A percentile compares a stretch with the other conserved stretches of the same genome.
These are phyloP conservation scores for Heliconius nattereri DNA, from an alignment of 1,140 invertebrate species.

Conservation along the genomic window DNA sequence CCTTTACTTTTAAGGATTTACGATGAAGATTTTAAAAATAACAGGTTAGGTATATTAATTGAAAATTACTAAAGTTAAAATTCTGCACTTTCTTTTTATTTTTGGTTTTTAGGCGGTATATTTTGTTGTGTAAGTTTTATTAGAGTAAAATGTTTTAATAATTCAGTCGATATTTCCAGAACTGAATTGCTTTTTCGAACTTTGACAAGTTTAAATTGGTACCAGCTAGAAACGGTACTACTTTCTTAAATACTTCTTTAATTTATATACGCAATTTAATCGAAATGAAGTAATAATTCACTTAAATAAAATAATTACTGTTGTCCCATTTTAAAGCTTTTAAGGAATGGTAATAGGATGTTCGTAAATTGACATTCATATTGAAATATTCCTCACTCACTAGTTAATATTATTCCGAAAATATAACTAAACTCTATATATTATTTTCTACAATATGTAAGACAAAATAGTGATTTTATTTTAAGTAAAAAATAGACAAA, in stretches of 20 bases:
- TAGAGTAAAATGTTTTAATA: too few species aligned
- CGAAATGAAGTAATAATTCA: too few species aligned
- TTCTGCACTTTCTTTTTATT: background rate
- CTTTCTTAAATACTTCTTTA: conserved; percentile 13
- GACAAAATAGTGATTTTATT: background rate
- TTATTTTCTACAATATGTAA: background rate
- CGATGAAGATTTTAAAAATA: conserved; percentile 32
- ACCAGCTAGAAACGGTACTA: conserved; percentile 15
- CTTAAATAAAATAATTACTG: too few species aligned
- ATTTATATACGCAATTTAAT: background rate
- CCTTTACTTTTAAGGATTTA: conserved; percentile 30
- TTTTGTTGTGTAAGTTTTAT: too few species aligned
- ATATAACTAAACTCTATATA: background rate
- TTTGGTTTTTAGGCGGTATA: background rate
- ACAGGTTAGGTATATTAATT: conserved; percentile 29
- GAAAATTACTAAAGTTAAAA: background rate
- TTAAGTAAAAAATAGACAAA: background rate
- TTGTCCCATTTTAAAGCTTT: too few species aligned
- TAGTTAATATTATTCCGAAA: too few species aligned
- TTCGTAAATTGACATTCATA: too few species aligned
- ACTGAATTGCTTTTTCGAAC: background rate
- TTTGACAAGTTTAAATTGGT: background rate
- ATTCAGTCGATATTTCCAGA: background rate
- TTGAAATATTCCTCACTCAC: too few species aligned
- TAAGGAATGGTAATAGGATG: too few species aligned